These are phyloP conservation scores for Drosophila sulfurigaster DNA, from an alignment of 1,140 invertebrate species.

Conservation along the genomic window DNA sequence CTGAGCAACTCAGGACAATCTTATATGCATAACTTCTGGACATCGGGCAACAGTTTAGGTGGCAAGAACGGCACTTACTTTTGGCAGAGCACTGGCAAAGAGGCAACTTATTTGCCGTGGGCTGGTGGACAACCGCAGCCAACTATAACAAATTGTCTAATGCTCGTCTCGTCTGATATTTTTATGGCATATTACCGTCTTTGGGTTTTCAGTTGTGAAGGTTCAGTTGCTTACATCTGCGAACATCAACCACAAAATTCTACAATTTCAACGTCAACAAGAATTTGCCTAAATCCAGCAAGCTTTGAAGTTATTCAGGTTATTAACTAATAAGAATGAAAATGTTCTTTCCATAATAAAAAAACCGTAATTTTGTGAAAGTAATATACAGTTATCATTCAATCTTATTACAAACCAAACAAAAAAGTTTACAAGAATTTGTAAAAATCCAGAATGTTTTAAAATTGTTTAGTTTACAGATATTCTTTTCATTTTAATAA, in stretches of 20 bases:
- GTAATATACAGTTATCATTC: too few species aligned
- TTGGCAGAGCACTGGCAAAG: conserved; percentile 57
- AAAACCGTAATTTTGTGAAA: too few species aligned
- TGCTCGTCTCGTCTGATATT: too few species aligned
- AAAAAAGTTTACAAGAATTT: too few species aligned
- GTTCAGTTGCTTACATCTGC: conserved; percentile 22
- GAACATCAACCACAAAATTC: conserved; percentile 25
- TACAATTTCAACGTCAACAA: background rate
- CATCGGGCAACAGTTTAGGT: conserved; percentile 52
- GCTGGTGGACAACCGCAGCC: conserved; percentile 28
- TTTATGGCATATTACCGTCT: too few species aligned
- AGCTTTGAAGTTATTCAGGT: conserved; percentile 39
- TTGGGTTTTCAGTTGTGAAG: too few species aligned
- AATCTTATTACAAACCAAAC: too few species aligned
- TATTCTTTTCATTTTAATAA: too few species aligned
- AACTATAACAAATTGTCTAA: background rate
- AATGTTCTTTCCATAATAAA: too few species aligned
- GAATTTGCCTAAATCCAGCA: conserved; percentile 43
- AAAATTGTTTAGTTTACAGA: too few species aligned
- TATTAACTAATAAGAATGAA: background rate
- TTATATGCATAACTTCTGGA: conserved; percentile 49
- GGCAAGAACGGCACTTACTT: conserved; percentile 35
- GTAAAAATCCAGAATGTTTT: too few species aligned
- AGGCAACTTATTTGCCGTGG: conserved; percentile 52
- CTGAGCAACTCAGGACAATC: background rate